A percentile compares a stretch with the other conserved stretches of the same genome.
These are phyloP conservation scores for Platyura marginata DNA, from an alignment of 1,140 invertebrate species.

Conservation along the genomic window DNA sequence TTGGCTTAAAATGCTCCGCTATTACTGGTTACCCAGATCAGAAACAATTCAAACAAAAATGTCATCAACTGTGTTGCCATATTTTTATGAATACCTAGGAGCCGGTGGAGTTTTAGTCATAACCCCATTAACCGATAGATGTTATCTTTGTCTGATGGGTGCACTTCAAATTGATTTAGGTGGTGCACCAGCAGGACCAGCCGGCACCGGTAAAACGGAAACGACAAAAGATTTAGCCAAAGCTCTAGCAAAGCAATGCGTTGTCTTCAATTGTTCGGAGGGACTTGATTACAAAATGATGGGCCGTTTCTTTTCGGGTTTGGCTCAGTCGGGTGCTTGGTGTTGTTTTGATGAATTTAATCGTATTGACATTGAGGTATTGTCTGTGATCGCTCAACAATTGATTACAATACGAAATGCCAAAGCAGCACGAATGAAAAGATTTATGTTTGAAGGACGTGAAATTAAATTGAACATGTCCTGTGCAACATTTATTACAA, in stretches of 20 bases:
- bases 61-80: conserved; percentile 59
- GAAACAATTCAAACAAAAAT: conserved; percentile 60
- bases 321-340: conserved; percentile 78
- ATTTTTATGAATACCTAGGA: conserved; percentile 86
- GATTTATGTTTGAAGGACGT: conserved; percentile 78
- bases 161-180: conserved; percentile 70
- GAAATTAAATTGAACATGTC: conserved; percentile 69
- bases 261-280: conserved; percentile 84
- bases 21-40: conserved; percentile 69
- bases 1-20: conserved; percentile 80
- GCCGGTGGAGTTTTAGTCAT: conserved; percentile 64
- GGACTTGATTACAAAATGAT: conserved; percentile 72
- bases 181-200: conserved; percentile 69
- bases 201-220: conserved; percentile 86
- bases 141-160: conserved; percentile 74
- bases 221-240: conserved; percentile 85
- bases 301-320: conserved; percentile 69
- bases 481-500: conserved; percentile 80
- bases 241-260: conserved; percentile 68
- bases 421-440: conserved; percentile 38
- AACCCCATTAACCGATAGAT: conserved; percentile 71
- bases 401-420: conserved; percentile 60
- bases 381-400: conserved; percentile 76
- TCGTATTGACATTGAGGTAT: conserved; percentile 74
- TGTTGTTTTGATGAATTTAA: conserved; percentile 89